Evolutionary conservation across 1,140 invertebrate genomes (phyloP).

Genomic region (Wiebesia pumilae): DNA sequence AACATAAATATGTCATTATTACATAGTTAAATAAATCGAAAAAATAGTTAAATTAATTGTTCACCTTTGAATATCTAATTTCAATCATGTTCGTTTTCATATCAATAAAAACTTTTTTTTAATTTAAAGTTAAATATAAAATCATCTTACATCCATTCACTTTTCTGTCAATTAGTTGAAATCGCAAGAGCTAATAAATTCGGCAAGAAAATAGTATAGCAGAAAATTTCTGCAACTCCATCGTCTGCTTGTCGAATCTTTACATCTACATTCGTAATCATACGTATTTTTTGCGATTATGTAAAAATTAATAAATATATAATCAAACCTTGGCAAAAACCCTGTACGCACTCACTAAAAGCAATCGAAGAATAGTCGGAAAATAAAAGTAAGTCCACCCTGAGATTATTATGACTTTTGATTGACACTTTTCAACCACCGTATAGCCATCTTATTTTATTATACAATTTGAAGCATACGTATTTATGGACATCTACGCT

Average conservation of each 20-base stretch:
- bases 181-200: not conserved
- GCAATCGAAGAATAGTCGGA: conserved; percentile 29
- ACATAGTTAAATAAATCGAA: too few species aligned
- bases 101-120: too few species aligned
- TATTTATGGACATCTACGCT: not conserved
- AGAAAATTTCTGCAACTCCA: conserved; percentile 15
- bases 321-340: conserved; percentile 8
- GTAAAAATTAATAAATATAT: conserved; percentile 13
- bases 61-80: too few species aligned
- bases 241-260: not conserved
- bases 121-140: not conserved
- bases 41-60: too few species aligned
- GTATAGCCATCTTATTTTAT: conserved; percentile 1
- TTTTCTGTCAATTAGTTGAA: not conserved
- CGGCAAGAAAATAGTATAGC: not conserved
- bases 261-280: not conserved
- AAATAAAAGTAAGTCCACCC: conserved; percentile 24
- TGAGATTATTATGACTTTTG: conserved; percentile 13
- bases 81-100: too few species aligned
- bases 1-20: too few species aligned
- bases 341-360: conserved; percentile 25
- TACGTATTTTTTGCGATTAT: not conserved
- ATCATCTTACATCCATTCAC: not conserved
- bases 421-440: conserved; percentile 26
- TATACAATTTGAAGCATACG: not conserved